A percentile compares a stretch with the other conserved stretches of the same genome.
These are phyloP conservation scores for Camptogramma bilineatum DNA, from an alignment of 2,888 invertebrate species.

Conservation along the genomic window DNA sequence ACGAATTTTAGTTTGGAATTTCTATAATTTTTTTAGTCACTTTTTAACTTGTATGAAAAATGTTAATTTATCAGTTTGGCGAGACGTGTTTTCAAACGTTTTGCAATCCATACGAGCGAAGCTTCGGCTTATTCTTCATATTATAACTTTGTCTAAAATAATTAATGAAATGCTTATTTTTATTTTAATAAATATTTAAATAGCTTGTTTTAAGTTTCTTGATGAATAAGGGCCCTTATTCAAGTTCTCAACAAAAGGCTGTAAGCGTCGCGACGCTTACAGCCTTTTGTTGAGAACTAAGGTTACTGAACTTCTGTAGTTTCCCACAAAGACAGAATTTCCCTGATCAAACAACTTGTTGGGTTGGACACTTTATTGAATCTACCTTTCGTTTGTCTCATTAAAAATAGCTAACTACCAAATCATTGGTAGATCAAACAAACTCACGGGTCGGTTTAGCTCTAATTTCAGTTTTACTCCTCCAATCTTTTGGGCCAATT, in stretches of 20 bases:
- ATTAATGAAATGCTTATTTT: no score
- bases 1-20: no score
- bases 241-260: neutral
- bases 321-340: constrained; percentile 3
- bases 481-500: neutral
- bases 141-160: no score
- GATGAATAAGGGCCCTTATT: neutral
- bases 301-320: neutral
- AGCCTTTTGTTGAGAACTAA: neutral
- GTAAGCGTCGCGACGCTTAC: neutral
- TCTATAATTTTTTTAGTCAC: no score
- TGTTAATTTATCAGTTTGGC: no score
- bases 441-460: neutral
- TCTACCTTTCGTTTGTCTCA: neutral
- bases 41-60: no score
- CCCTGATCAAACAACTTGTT: constrained; percentile 1
- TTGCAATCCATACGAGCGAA: no score
- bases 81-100: no score
- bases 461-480: neutral
- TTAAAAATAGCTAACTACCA: neutral
- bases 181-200: neutral
- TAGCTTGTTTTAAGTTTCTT: neutral
- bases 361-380: neutral
- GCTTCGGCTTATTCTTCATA: no score
- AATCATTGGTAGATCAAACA: neutral